These are phyloP conservation scores for Gnathonemus longibarbis DNA, from an alignment of 2,113 vertebrate species.

Conservation along the genomic window DNA sequence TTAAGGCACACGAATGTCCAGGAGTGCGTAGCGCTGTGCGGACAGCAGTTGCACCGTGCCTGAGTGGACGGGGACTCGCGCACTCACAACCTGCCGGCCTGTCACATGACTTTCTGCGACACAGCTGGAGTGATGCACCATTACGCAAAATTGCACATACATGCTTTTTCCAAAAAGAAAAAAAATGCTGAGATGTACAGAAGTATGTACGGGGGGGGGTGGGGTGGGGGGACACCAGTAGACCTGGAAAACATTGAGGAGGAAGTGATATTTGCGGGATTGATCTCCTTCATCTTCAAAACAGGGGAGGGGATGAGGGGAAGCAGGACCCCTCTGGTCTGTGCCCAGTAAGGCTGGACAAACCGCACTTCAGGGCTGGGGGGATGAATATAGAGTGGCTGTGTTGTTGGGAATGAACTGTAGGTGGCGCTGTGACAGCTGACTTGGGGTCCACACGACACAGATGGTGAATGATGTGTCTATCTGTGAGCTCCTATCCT, in stretches of 20 bases:
- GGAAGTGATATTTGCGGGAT: neutral
- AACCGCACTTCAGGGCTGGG: neutral
- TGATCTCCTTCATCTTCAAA: neutral
- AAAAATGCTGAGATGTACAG: neutral
- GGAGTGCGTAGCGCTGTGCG: neutral
- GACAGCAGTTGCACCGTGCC: neutral
- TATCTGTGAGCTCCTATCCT: constrained; percentile 17
- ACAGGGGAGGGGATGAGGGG: neutral
- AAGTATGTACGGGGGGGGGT: neutral
- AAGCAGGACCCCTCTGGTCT: neutral
- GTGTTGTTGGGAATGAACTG: neutral
- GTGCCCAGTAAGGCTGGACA: neutral
- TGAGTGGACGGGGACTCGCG: neutral
- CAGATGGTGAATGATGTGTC: constrained; percentile 6
- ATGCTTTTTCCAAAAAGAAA: constrained; percentile 7
- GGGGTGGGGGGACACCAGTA: neutral
- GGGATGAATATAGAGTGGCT: neutral
- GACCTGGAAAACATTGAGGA: neutral
- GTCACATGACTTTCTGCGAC: neutral
- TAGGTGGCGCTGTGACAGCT: neutral
- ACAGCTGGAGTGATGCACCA: neutral
- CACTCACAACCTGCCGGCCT: neutral
- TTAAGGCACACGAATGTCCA: neutral
- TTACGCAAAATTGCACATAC: neutral
- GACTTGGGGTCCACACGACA: neutral